Base-by-base conservation (phyloP, 2,113 vertebrate genomes). In the Percopsis transmontana region DNA sequence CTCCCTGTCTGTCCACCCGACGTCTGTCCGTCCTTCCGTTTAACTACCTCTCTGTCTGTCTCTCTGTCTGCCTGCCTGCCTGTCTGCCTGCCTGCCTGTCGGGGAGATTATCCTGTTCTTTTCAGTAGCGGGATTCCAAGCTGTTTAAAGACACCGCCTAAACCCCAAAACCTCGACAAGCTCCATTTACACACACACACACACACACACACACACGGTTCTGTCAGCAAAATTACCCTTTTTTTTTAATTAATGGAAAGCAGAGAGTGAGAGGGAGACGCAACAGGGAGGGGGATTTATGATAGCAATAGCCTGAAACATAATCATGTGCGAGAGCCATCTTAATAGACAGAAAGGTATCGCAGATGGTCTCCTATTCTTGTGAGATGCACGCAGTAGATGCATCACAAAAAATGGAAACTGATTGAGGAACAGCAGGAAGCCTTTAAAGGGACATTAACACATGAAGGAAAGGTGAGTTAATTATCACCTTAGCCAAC, bases 41-140 rank as follows among this genome's bases (percentile, higher is more conserved):
- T 48, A 56, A 61, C 51, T 65, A 58, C 45, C 52, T 42, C 39
- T 61, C 50, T 27, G 38, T 60, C 58, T 51, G 51, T 53, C 44
- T 38, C 54, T n/a, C 57, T 42, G 15, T 38, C 19, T 24, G 16
- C 0, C 1, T 39, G n/a, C 2, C 57, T 45, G 66, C 51, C 20
- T 51, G 41, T 48, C 20, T 52, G 52, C 50, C 51, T 40, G 40
- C 54, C 14, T 45, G 45, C 18, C 67, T 38, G 66, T 48, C 21
- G 45, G 42, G 48, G 44, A 70, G 85, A 80, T 86, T 76, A 86
- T 79, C 84, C 70, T 7, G 2, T 45, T 48, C 70, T 82, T 77
- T 83, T 82, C 76, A 74, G 62, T 11, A 11, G 71, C 70, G 73
- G 71, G 74, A 82, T 68, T 82, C 66, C 68, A 78, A 33, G 64